Percentiles rank a stretch among this genome's conserved stretches.
Evolutionary conservation across 1,140 invertebrate genomes (phyloP).

Genomic region (Monomorium pharaonis): DNA sequence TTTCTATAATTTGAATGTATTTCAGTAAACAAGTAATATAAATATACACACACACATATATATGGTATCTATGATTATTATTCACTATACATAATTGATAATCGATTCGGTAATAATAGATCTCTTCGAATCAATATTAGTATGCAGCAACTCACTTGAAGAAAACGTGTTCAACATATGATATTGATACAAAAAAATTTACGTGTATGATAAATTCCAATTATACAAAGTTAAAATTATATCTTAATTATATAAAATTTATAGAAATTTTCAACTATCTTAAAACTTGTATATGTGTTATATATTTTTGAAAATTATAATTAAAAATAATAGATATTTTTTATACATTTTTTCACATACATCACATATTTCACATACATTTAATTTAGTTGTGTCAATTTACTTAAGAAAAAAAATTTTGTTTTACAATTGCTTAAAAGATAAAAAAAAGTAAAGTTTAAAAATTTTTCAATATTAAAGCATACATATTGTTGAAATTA

Average conservation of each 20-base stretch:
- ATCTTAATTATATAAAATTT: constrained; percentile 1
- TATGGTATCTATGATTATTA: constrained; percentile 49
- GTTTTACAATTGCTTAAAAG: not conserved
- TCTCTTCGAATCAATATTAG: constrained; percentile 47
- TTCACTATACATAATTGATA: constrained; percentile 55
- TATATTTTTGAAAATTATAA: not conserved
- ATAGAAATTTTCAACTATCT: not conserved
- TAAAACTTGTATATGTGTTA: not conserved
- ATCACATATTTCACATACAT: not conserved
- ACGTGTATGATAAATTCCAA: not conserved
- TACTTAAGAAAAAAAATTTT: not conserved
- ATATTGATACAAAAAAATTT: constrained; percentile 20
- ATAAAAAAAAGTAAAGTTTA: not conserved
- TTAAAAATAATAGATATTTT: not conserved
- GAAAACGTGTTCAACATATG: constrained; percentile 65
- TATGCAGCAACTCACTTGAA: constrained; percentile 48
- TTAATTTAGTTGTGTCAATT: not conserved
- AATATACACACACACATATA: not conserved
- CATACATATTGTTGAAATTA: not conserved
- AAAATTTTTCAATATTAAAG: not conserved
- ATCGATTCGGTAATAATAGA: constrained; percentile 64
- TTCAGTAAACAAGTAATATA: constrained; percentile 6
- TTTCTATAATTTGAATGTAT: constrained; percentile 20
- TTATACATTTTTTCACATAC: not conserved
- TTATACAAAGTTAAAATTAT: not conserved